Conservation (phyloP, 2,113 vertebrate genomes). For the Embiotoca jacksoni region DNA sequence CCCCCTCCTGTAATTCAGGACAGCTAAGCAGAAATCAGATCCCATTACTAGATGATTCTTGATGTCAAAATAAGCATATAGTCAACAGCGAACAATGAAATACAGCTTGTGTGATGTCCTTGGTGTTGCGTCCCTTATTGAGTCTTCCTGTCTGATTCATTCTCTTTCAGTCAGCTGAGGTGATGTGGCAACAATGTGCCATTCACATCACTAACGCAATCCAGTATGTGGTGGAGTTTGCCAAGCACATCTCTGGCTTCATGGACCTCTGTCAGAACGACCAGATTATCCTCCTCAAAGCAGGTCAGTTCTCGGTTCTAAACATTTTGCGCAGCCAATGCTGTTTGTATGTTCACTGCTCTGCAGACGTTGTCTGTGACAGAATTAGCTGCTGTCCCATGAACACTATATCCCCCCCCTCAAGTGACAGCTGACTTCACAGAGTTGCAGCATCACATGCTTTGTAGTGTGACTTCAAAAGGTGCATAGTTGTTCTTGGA, state of each 20-base stretch:
- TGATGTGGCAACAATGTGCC: slow-evolving; percentile 92
- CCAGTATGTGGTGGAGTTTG: slow-evolving; percentile 95
- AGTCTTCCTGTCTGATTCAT: slow-evolving; percentile 4
- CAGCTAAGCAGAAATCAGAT: neutral
- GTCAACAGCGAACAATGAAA: neutral
- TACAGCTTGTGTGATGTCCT: neutral
- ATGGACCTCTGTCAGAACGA: slow-evolving; percentile 96
- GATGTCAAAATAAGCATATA: neutral
- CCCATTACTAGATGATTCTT: neutral
- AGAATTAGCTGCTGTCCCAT: slow-evolving; percentile 32
- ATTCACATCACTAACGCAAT: slow-evolving; percentile 92
- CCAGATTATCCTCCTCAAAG: slow-evolving; percentile 96
- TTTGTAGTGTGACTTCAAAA: slow-evolving; percentile 15
- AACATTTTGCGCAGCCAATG: neutral
- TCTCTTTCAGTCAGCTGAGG: slow-evolving; percentile 86
- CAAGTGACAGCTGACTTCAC: slow-evolving; percentile 6
- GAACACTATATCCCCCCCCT: slow-evolving; percentile 6
- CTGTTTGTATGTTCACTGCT: slow-evolving; percentile 7
- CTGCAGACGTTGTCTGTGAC: neutral
- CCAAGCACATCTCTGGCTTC: slow-evolving; percentile 92
- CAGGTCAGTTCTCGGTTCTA: slow-evolving; percentile 82
- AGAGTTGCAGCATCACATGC: slow-evolving; percentile 48
- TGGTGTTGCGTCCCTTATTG: neutral
- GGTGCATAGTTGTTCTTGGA: slow-evolving; percentile 5
- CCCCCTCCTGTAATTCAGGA: neutral